Base-by-base conservation (phyloP, 1,140 invertebrate genomes). In the Diprion similis region DNA sequence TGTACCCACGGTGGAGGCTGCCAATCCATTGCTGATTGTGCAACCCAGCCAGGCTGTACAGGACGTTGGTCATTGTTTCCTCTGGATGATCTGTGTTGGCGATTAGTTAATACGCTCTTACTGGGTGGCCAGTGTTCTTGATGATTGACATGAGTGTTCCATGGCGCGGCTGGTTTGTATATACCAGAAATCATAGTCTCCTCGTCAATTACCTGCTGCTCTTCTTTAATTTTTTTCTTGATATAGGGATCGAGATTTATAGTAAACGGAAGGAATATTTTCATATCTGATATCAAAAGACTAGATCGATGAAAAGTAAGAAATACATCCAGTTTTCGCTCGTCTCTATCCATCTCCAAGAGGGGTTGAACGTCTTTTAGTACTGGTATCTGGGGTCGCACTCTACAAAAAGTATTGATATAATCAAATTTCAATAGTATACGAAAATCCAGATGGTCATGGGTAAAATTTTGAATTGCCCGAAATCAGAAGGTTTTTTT, bases 171-270 rank as follows among this genome's bases (percentile, higher is more conserved):
- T 17, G 70, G 70, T 67, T 83, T 83, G 69, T 72, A 79, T n/a
- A 79, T 67, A 46, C 68, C 59, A 3, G 78, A 70, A 76, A 75
- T 77, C 51, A 10, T 15, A 2, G 87, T 84, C 72, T 92, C 89
- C 73, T 93, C 92, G 71, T 93, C 92, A 17, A 92, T 84, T 71
- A 88, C 89, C 80, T 94, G 92, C 71, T 92, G 92, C 78, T 94
- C 92, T 80, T 93, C 92, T 92, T 97, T 97, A 59, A 98, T 97
- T 46, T 97, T 94, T 89, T 98, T 98, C 80, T 97, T 94, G 18
- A 99, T 92, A 82, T 97, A 98, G 0, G 97, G 98, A 90, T 99
- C 97, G 17, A 99, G 87, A 86, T 98, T 99, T 73, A 99, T 98
- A 13, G 97, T 98, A 82, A 98, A 99, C 0, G 97, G 97, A 68